Percentiles rank a stretch among this genome's conserved stretches.
These are phyloP conservation scores for Diplazon laetatorius DNA, from an alignment of 2,888 invertebrate genomes.

Conservation along the genomic window DNA sequence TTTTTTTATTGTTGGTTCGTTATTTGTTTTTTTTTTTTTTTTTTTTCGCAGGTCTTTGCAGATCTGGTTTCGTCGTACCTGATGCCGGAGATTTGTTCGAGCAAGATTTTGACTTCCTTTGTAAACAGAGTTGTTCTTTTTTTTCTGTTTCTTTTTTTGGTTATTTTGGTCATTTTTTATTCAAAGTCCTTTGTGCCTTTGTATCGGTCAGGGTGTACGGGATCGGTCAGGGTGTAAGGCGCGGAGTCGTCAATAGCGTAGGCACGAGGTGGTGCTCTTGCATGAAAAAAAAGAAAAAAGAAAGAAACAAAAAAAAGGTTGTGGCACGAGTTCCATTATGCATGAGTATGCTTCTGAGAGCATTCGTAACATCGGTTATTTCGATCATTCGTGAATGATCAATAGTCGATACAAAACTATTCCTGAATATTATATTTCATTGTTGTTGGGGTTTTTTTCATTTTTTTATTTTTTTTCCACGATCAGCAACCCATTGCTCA, in stretches of 20 bases:
- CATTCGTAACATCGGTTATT: conserved; percentile 49
- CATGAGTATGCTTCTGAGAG: conserved; percentile 40
- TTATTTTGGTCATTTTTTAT: too few species aligned
- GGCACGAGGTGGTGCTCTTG: conserved; percentile 15
- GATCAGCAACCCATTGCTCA: conserved; percentile 9
- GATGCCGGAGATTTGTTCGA: conserved; percentile 47
- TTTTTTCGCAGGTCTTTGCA: conserved; percentile 5
- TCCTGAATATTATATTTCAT: conserved; percentile 10
- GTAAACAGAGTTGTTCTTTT: conserved; percentile 51
- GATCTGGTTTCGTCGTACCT: conserved; percentile 21
- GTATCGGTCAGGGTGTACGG: conserved; percentile 28
- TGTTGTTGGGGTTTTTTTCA: not conserved
- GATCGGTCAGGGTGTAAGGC: too few species aligned
- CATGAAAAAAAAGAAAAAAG: too few species aligned
- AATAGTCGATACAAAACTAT: conserved; percentile 13
- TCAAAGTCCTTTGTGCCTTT: conserved; percentile 41
- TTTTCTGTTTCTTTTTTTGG: too few species aligned
- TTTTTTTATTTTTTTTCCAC: conserved; percentile 1
- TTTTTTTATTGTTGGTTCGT: too few species aligned
- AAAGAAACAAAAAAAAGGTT: too few species aligned
- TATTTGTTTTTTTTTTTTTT: too few species aligned
- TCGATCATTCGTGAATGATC: conserved; percentile 41
- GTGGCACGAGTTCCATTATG: conserved; percentile 55
- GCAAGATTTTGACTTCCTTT: conserved; percentile 57
- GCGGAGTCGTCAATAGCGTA: conserved; percentile 23